Conservation (phyloP, 2,113 vertebrate genomes). For the Hemibagrus wyckioides region DNA sequence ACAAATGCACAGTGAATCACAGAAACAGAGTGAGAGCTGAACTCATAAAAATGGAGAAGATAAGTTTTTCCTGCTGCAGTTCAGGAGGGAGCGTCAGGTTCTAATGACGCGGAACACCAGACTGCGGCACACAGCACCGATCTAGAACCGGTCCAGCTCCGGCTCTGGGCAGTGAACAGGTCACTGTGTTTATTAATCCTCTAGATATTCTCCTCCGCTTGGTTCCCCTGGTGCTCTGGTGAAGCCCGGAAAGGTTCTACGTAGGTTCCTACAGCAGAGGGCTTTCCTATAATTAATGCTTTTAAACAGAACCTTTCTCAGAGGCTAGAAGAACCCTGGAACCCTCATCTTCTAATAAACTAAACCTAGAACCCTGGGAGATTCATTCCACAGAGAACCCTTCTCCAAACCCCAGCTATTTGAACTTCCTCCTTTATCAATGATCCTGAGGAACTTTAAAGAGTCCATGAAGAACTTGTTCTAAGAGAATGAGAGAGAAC, state of each 20-base stretch:
- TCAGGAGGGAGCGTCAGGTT: neutral
- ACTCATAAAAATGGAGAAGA: neutral
- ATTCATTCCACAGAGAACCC: neutral
- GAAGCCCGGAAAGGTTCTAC: neutral
- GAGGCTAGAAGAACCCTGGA: neutral
- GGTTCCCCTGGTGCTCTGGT: neutral
- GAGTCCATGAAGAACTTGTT: neutral
- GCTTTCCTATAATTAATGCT: neutral
- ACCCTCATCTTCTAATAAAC: neutral
- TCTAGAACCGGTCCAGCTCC: neutral
- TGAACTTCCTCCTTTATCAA: too few relatives aligned
- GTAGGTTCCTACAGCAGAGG: neutral
- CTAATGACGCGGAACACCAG: neutral
- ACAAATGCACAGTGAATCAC: neutral
- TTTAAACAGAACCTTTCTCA: neutral
- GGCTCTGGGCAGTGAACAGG: too few relatives aligned
- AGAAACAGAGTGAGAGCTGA: neutral
- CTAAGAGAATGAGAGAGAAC: too few relatives aligned
- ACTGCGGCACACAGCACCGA: neutral
- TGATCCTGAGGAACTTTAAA: neutral
- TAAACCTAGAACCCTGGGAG: neutral
- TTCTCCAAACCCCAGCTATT: too few relatives aligned
- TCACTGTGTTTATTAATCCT: neutral
- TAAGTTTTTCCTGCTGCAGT: neutral
- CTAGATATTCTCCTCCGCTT: neutral